A percentile compares a stretch with the other conserved stretches of the same genome.
Conservation (phyloP, 2,113 vertebrate species). For the Herpetotheres cachinnans region DNA sequence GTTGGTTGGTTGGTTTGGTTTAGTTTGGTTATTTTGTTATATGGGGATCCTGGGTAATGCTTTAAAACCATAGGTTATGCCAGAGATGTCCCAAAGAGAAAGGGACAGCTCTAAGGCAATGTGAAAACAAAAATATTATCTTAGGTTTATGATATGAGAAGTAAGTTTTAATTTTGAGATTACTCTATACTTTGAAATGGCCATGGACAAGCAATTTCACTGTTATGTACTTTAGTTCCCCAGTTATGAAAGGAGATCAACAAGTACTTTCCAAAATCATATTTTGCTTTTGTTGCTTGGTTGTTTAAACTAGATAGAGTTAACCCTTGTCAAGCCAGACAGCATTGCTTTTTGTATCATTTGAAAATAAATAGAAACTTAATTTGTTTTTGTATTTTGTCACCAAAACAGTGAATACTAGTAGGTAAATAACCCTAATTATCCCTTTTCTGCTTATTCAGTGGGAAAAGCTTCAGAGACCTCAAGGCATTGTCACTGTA, state of each 20-base stretch:
- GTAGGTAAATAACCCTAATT: neutral
- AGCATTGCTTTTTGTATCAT: neutral
- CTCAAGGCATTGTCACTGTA: neutral
- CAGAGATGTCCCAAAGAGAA: neutral
- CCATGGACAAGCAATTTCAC: neutral
- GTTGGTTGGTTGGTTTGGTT: neutral
- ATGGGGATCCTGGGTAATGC: neutral
- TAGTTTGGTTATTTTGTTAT: neutral
- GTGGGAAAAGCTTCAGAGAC: neutral
- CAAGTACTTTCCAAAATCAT: neutral
- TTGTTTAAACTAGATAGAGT: neutral
- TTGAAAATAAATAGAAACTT: neutral
- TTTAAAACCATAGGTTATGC: neutral
- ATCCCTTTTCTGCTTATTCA: neutral
- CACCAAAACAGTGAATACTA: neutral
- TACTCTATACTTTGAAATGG: neutral
- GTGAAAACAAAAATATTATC: neutral
- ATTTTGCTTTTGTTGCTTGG: neutral
- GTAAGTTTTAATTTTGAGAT: neutral
- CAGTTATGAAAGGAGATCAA: neutral
- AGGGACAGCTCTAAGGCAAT: neutral
- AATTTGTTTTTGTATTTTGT: neutral
- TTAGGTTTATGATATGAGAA: neutral
- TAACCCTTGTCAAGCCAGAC: neutral
- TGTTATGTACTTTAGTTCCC: neutral